Evolutionary conservation across 2,888 invertebrate genomes (phyloP), one percentile per base, ranked within the genome.

Genomic region (Amphipoea oculea): DNA sequence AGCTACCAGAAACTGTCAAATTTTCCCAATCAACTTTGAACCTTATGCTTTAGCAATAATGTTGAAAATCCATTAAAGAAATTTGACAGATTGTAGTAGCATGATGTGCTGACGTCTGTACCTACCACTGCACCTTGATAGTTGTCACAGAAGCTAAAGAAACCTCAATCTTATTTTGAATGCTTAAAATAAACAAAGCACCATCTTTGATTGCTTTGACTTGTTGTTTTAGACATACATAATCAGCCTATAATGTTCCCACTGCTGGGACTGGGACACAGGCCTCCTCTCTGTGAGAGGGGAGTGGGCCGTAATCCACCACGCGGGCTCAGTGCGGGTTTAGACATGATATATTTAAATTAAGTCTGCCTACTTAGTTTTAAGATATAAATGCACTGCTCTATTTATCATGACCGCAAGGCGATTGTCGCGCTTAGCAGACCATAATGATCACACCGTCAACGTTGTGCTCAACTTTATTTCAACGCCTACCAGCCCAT

Each of bases 361-460:
- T 63, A 23, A 42, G 60, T n/a, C n/a, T 42, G 48, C 23, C 17
- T 54, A 73, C 73, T 14, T n/a, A 67, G 70, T 84, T 74, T 83
- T 65, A 67, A 75, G 63, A 78, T 65, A 63, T 81, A 78, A 75
- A 75, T 67, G 45, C 62, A 77, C 73, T 63, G 88, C 70, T 69
- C 80, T 71, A 82, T 82, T 82, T 93, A 88, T 88, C 88, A 80
- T 89, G 91, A 92, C 94, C 93, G 94, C 90, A 93, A 91, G 57
- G 79, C 84, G 89, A 89, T 89, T 91, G 94, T 94, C 91, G 91
- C 91, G 96, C 95, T 96, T 85, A 89, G 87, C 88, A 91, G 94
- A 95, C 94, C 96, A 93, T 91, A 90, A 92, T 95, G 83, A 90
- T 86, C 83, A 66, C 68, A 94, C 92, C 78, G 85, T 83, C 81